These are phyloP conservation scores for Chrosomus eos DNA, from an alignment of 2,797 vertebrate genomes.

Conservation along the genomic window DNA sequence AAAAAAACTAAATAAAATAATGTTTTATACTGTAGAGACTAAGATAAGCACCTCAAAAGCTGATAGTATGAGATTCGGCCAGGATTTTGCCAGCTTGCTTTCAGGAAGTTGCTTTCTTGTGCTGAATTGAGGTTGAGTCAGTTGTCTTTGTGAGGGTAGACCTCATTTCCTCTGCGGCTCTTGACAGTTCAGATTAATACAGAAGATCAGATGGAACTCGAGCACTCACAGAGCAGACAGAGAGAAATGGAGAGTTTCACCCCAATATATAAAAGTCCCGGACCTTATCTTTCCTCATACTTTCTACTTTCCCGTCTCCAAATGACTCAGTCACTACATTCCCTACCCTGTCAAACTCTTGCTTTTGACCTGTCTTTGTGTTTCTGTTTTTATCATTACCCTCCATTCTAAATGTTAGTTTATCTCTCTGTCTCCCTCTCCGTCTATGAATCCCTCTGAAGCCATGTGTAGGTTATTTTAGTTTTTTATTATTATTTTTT, in stretches of 20 bases:
- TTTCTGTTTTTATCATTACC: constrained; percentile 37
- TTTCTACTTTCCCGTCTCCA: constrained; percentile 5
- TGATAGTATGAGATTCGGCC: neutral
- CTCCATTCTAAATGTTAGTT: neutral
- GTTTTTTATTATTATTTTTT: neutral
- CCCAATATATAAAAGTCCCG: constrained; percentile 13
- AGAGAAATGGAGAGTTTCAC: constrained; percentile 34
- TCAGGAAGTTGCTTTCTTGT: constrained; percentile 8
- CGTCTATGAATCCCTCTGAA: neutral
- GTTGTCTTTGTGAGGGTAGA: constrained; percentile 26
- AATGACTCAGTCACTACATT: constrained; percentile 16
- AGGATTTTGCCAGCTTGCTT: constrained; percentile 22
- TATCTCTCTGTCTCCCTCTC: constrained; percentile 6
- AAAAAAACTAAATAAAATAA: too few relatives aligned
- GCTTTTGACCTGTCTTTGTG: constrained; percentile 8
- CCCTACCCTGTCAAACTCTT: constrained; percentile 30
- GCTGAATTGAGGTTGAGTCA: constrained; percentile 17
- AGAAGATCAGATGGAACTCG: constrained; percentile 14
- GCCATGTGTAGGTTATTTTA: neutral
- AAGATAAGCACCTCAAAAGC: neutral
- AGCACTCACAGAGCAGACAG: constrained; percentile 19
- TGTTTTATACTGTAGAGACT: neutral
- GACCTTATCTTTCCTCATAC: constrained; percentile 9
- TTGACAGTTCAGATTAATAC: constrained; percentile 42
- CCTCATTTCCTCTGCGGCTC: constrained; percentile 37